Conservation (phyloP, 2,888 invertebrate species). For the Ceramica pisi region DNA sequence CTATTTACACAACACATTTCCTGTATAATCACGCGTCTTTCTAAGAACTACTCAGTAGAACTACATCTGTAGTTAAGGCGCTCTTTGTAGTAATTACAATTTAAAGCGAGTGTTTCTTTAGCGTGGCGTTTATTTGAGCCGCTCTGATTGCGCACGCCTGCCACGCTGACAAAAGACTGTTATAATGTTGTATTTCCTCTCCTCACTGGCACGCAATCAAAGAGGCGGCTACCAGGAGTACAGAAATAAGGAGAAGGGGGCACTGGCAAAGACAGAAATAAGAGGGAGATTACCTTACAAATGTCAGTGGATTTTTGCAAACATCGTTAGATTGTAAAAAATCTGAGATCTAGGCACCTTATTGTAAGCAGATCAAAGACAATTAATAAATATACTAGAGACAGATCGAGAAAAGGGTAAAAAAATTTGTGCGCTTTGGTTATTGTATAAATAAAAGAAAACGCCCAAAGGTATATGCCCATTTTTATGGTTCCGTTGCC, state of each 20-base stretch:
- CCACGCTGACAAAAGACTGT: slow-evolving; percentile 58
- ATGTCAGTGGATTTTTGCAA: no score
- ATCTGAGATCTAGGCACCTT: no score
- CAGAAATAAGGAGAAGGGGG: slow-evolving; percentile 16
- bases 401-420: no score
- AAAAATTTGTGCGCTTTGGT: no score
- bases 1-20: slow-evolving; percentile 1
- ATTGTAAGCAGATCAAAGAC: no score
- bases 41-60: background rate
- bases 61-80: slow-evolving; percentile 32
- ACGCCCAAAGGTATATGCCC: no score
- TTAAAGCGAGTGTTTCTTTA: slow-evolving; percentile 47
- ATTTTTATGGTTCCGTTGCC: no score
- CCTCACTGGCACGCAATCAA: slow-evolving; percentile 53
- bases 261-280: background rate
- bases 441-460: no score
- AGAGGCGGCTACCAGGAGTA: slow-evolving; percentile 23
- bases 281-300: background rate
- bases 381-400: no score
- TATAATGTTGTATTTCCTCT: slow-evolving; percentile 59
- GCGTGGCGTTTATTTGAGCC: slow-evolving; percentile 50
- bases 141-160: slow-evolving; percentile 59
- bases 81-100: slow-evolving; percentile 24
- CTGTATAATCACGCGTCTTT: slow-evolving; percentile 10
- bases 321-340: no score